Conservation (phyloP, 2,888 invertebrate genomes). For the Dinocampus coccinellae region DNA sequence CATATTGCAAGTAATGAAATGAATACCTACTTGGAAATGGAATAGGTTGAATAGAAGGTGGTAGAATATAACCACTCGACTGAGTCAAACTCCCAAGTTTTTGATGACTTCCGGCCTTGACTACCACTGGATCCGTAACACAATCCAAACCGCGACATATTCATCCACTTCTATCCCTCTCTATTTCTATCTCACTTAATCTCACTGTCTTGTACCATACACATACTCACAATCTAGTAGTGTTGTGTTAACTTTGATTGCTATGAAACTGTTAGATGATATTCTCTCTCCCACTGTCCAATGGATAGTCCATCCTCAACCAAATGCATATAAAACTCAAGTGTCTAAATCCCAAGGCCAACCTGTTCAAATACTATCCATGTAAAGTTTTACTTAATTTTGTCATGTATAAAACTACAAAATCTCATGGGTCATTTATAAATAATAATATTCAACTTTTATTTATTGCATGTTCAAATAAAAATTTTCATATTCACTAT, state of each 20-base stretch:
- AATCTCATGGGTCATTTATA: slow-evolving; percentile 27
- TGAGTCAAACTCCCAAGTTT: slow-evolving; percentile 46
- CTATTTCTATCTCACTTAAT: background rate
- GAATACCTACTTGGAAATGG: background rate
- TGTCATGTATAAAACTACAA: slow-evolving; percentile 30
- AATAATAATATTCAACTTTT: background rate
- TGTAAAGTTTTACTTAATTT: slow-evolving; percentile 39
- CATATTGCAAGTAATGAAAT: background rate
- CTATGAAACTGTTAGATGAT: slow-evolving; percentile 30
- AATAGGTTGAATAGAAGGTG: background rate
- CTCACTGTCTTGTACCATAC: background rate
- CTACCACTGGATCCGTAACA: slow-evolving; percentile 9
- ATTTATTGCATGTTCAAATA: background rate
- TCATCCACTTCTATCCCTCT: slow-evolving; percentile 7
- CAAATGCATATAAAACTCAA: slow-evolving; percentile 17
- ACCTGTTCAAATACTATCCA: slow-evolving; percentile 10
- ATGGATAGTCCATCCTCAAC: background rate
- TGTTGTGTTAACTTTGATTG: slow-evolving; percentile 41
- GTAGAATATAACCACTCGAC: background rate
- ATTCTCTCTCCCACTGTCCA: background rate
- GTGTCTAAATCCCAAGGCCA: slow-evolving; percentile 25
- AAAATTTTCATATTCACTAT: background rate
- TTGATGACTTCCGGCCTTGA: slow-evolving; percentile 53
- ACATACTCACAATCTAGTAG: background rate
- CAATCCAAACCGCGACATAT: slow-evolving; percentile 12